These are phyloP conservation scores for Hydrozoanthus tunicans DNA, from an alignment of 64 coral and sea anemone genomes.

Conservation along the genomic window DNA sequence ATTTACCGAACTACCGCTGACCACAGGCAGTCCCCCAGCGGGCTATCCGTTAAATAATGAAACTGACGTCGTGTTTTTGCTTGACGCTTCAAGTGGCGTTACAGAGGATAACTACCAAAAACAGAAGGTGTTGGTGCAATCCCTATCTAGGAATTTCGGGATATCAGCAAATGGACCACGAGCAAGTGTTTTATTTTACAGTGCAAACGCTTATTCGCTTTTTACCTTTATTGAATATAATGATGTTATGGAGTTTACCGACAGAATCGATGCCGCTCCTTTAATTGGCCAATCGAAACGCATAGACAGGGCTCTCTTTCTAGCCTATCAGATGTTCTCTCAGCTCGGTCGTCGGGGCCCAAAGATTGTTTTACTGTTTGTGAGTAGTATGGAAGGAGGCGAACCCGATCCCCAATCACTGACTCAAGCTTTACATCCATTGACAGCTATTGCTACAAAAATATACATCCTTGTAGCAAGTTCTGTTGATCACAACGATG, in stretches of 20 bases:
- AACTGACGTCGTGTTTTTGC: conserved; percentile 20
- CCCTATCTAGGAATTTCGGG: neutral
- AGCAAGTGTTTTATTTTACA: conserved; percentile 52
- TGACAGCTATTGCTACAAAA: conserved; percentile 1
- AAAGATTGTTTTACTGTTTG: conserved; percentile 34
- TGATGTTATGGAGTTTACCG: conserved; percentile 13
- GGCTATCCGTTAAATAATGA: neutral
- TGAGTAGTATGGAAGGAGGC: neutral
- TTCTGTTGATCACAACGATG: neutral
- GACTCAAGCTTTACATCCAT: neutral
- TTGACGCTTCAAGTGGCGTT: conserved; percentile 26
- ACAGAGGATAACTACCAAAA: neutral
- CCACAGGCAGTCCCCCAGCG: too few species aligned
- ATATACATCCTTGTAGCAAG: conserved; percentile 18
- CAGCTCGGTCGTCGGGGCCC: conserved; percentile 36
- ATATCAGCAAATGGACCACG: conserved; percentile 38
- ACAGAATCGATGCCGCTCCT: conserved; percentile 24
- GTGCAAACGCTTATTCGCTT: conserved; percentile 37
- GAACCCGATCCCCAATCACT: neutral
- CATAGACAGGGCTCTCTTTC: conserved; percentile 25
- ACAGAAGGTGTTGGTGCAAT: conserved; percentile 9
- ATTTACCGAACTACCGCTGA: neutral
- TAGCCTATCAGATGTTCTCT: conserved; percentile 25
- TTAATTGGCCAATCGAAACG: conserved; percentile 26
- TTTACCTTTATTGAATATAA: conserved; percentile 43